Evolutionary conservation across 1,140 invertebrate genomes (phyloP).

Genomic region (Cataglyphis hispanica): DNA sequence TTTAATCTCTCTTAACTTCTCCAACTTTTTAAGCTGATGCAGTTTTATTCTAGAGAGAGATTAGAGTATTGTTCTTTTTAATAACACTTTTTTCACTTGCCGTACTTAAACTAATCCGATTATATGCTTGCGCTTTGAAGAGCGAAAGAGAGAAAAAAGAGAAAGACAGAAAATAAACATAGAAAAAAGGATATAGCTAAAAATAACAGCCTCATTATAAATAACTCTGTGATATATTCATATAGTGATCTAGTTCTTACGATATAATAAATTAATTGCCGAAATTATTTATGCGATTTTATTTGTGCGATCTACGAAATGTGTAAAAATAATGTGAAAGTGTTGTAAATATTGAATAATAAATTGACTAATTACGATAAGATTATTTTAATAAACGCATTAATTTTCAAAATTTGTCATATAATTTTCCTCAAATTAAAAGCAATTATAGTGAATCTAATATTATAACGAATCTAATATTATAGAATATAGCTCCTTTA

Average conservation of each 20-base stretch:
- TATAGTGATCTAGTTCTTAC: neutral
- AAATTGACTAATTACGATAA: neutral
- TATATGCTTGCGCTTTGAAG: constrained; percentile 7
- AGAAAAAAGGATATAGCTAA: constrained; percentile 36
- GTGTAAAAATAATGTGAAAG: too few species aligned
- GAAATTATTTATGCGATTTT: neutral
- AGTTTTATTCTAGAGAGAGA: neutral
- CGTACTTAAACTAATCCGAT: constrained; percentile 60
- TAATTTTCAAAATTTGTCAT: neutral
- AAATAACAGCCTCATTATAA: constrained; percentile 55
- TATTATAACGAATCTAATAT: too few species aligned
- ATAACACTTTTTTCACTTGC: constrained; percentile 42
- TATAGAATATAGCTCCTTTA: too few species aligned
- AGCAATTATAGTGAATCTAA: neutral
- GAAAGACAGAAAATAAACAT: constrained; percentile 34
- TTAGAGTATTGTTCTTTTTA: constrained; percentile 6
- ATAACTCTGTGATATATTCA: constrained; percentile 39
- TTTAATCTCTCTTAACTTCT: constrained; percentile 18
- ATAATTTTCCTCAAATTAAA: neutral
- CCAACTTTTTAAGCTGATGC: neutral
- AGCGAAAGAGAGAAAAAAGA: too few species aligned
- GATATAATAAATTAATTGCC: constrained; percentile 25
- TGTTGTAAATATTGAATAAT: neutral
- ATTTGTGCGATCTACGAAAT: too few species aligned
- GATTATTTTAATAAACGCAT: neutral